phyloP scores from a whole-genome alignment of 2,888 invertebrate species.

The Isoperla grammatica region DNA sequence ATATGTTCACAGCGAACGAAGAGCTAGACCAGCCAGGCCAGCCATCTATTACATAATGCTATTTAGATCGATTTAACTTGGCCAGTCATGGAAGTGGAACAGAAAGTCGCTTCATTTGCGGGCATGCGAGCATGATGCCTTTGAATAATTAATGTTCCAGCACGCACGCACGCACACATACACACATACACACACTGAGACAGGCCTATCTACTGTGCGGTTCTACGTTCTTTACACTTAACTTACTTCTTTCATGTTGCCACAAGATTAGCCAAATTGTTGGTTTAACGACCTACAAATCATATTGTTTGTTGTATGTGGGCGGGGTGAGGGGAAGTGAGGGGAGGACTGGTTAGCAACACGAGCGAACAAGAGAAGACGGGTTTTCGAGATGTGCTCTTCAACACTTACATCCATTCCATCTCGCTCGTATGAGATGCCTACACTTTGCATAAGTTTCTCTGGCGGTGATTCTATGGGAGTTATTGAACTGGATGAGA shows the following conservation, averaged over 20 bases:
- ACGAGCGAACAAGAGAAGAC: neutral
- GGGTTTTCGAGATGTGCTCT: conserved; percentile 1
- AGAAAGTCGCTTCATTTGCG: too few relatives aligned
- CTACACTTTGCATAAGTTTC: conserved; percentile 3
- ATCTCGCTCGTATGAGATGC: conserved; percentile 5
- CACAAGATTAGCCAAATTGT: conserved; percentile 11
- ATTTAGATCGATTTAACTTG: too few relatives aligned
- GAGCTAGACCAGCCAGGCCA: too few relatives aligned
- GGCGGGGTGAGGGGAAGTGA: neutral
- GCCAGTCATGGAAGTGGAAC: too few relatives aligned
- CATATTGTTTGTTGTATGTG: conserved; percentile 13
- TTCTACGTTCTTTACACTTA: too few relatives aligned
- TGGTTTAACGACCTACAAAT: conserved; percentile 15
- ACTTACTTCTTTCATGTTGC: neutral
- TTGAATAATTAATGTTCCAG: too few relatives aligned
- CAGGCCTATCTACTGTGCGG: too few relatives aligned
- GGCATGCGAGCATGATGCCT: too few relatives aligned
- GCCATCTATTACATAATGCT: too few relatives aligned
- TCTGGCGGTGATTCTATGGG: neutral
- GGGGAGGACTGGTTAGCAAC: conserved; percentile 9
- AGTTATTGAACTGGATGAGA: conserved; percentile 8
- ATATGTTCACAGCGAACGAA: too few relatives aligned
- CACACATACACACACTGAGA: too few relatives aligned
- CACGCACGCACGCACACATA: too few relatives aligned
- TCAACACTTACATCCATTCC: conserved; percentile 10